phyloP scores from a whole-genome alignment of 2,113 vertebrate genomes.

The Callaeas wilsoni region DNA sequence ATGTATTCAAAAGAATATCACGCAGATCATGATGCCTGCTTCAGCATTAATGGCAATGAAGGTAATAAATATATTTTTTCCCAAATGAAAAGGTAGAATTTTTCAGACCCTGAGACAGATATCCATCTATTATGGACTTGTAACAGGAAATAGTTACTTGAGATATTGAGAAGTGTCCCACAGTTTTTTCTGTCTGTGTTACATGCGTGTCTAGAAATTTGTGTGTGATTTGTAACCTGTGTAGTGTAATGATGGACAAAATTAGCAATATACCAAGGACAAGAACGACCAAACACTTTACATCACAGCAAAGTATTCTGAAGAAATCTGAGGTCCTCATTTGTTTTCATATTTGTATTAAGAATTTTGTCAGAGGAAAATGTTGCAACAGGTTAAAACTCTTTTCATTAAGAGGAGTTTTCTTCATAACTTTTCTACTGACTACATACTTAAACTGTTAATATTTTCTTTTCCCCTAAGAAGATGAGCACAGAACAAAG shows the following conservation, averaged over 20 bases:
- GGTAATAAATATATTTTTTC: neutral
- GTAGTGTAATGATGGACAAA: neutral
- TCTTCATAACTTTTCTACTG: neutral
- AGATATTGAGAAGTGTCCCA: neutral
- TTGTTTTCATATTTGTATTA: neutral
- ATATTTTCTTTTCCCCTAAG: neutral
- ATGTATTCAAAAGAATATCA: neutral
- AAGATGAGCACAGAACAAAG: neutral
- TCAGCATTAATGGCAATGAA: neutral
- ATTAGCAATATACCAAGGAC: neutral
- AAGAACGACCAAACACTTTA: neutral
- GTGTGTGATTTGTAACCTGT: neutral
- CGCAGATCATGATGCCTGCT: neutral
- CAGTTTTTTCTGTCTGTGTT: neutral
- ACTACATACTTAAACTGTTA: neutral
- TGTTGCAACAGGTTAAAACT: neutral
- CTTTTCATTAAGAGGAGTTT: neutral
- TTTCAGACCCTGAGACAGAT: neutral
- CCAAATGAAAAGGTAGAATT: neutral
- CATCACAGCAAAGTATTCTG: neutral
- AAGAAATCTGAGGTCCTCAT: neutral
- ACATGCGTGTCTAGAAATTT: neutral
- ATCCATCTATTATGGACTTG: neutral
- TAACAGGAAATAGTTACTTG: neutral
- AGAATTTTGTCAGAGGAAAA: neutral